These are phyloP conservation scores for Pseudochaenichthys georgianus DNA, from an alignment of 2,797 vertebrate species.

Conservation along the genomic window DNA sequence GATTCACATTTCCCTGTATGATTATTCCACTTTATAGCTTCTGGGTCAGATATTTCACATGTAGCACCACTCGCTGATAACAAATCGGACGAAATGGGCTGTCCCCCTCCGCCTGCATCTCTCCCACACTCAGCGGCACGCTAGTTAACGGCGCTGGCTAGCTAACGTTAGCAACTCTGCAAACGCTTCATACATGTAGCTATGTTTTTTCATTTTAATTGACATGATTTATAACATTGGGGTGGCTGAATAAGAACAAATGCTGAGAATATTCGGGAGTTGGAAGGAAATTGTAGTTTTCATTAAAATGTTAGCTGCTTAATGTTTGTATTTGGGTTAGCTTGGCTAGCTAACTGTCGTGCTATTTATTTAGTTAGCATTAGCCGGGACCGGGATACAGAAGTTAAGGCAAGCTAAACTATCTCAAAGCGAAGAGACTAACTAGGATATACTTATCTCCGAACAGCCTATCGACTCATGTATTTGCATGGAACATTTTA, in stretches of 20 bases:
- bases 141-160: constrained; percentile 68
- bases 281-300: not conserved
- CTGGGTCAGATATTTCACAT: constrained; percentile 74
- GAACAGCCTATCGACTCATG: not conserved
- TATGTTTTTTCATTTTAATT: not conserved
- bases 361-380: constrained; percentile 55
- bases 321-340: constrained; percentile 72
- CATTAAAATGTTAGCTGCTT: constrained; percentile 26
- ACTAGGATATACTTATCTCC: fast-evolving
- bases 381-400: constrained; percentile 41
- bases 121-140: constrained; percentile 66
- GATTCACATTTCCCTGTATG: constrained; percentile 27
- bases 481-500: not conserved
- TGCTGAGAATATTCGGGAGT: not conserved
- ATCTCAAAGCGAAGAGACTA: fast-evolving
- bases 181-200: constrained; percentile 45
- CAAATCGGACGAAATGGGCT: constrained; percentile 77
- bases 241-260: not conserved
- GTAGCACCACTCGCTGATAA: constrained; percentile 80
- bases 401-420: constrained; percentile 43
- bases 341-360: constrained; percentile 58
- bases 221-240: not conserved
- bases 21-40: constrained; percentile 29
- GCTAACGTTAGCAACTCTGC: constrained; percentile 70
- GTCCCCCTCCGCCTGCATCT: constrained; percentile 59